Percentiles rank a stretch among this genome's conserved stretches.
These are phyloP conservation scores for Nyctibius grandis DNA, from an alignment of 2,797 vertebrate genomes.

Conservation along the genomic window DNA sequence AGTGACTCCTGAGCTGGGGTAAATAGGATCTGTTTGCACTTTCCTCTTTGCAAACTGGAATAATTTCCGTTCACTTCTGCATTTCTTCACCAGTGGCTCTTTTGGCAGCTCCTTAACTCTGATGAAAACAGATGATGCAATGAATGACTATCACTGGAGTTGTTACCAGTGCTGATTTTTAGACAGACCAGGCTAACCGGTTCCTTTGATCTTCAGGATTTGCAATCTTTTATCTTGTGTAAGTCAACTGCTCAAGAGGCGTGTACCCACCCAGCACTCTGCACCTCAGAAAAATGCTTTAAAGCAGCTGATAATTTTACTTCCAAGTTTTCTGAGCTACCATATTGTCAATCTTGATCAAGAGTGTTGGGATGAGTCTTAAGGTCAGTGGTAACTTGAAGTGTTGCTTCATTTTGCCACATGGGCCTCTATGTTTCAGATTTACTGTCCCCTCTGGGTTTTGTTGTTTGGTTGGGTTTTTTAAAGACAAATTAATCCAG, in stretches of 20 bases:
- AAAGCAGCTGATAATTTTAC: neutral
- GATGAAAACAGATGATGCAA: neutral
- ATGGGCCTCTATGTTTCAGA: neutral
- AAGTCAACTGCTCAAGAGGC: neutral
- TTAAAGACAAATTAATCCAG: neutral
- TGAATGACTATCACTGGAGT: neutral
- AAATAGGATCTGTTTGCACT: neutral
- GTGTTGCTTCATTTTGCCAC: neutral
- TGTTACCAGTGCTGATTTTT: neutral
- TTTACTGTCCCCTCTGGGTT: neutral
- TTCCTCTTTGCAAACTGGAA: neutral
- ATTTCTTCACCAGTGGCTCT: neutral
- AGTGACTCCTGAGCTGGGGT: neutral
- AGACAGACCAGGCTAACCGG: neutral
- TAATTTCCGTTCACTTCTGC: neutral
- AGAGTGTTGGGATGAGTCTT: neutral
- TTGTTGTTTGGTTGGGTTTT: neutral
- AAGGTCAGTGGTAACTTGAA: neutral
- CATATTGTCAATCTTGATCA: neutral
- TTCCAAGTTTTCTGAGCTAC: neutral
- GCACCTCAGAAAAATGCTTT: neutral
- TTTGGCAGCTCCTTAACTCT: neutral
- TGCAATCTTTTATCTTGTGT: neutral
- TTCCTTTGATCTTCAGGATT: conserved; percentile 26
- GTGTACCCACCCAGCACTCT: neutral